Percentiles rank a stretch among this genome's conserved stretches.
Conservation (phyloP, 1,140 invertebrate species). For the Polypedilum pembai region DNA sequence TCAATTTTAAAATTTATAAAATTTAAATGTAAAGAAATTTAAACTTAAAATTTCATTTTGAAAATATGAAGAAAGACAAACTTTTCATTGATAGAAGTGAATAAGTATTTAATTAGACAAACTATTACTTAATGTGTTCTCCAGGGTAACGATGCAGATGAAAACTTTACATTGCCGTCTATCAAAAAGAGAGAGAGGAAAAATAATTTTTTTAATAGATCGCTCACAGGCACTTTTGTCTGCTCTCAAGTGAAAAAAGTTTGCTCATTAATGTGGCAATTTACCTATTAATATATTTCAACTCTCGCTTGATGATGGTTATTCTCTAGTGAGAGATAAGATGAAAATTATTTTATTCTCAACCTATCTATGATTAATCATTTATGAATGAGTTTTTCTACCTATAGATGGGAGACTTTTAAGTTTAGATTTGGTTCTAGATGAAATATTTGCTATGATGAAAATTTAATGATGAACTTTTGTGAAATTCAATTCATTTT, state of each 20-base stretch:
- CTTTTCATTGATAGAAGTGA: not conserved
- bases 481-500: too few relatives aligned
- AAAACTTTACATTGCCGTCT: not conserved
- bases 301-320: not conserved
- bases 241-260: conserved; percentile 1
- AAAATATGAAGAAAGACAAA: too few relatives aligned
- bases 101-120: conserved; percentile 1
- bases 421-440: too few relatives aligned
- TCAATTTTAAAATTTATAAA: too few relatives aligned
- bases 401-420: too few relatives aligned
- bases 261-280: conserved; percentile 1
- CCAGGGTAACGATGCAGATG: not conserved
- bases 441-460: too few relatives aligned
- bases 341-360: too few relatives aligned
- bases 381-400: too few relatives aligned
- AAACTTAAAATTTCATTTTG: too few relatives aligned
- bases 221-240: not conserved
- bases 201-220: not conserved
- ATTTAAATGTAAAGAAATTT: too few relatives aligned
- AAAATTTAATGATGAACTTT: too few relatives aligned
- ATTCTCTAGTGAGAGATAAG: not conserved
- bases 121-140: not conserved
- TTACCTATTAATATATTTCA: conserved; percentile 11
- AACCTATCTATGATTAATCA: too few relatives aligned
- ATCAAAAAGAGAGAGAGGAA: not conserved